These are phyloP conservation scores for Aphaenogaster rudis DNA, from an alignment of 1,140 invertebrate species.

Conservation along the genomic window DNA sequence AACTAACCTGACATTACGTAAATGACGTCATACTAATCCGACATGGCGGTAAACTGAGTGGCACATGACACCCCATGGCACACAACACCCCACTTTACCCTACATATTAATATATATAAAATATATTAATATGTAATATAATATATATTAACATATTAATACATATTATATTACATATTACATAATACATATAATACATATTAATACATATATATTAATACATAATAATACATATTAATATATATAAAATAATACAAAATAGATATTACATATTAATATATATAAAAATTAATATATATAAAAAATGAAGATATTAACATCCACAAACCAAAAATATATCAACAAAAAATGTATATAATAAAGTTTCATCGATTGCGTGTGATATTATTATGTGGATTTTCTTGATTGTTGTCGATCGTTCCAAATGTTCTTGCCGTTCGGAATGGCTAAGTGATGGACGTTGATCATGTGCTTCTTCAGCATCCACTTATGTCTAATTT, in stretches of 20 bases:
- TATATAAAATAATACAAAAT: too few relatives aligned
- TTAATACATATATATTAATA: too few relatives aligned
- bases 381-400: not conserved
- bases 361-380: constrained; percentile 5
- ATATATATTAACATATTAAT: too few relatives aligned
- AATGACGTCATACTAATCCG: too few relatives aligned
- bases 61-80: too few relatives aligned
- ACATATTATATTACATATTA: too few relatives aligned
- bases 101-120: not conserved
- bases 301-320: not conserved
- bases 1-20: too few relatives aligned
- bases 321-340: not conserved
- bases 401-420: not conserved
- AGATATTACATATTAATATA: not conserved
- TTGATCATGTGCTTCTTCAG: constrained; percentile 83
- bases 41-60: too few relatives aligned
- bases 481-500: constrained; percentile 84
- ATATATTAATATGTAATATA: not conserved
- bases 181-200: too few relatives aligned
- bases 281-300: not conserved
- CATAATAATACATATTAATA: too few relatives aligned
- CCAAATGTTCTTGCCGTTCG: constrained; percentile 63
- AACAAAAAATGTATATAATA: not conserved
- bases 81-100: too few relatives aligned
- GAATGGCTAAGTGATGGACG: constrained; percentile 74